phyloP scores from a whole-genome alignment of 1,140 invertebrate genomes.

The Marisa cornuarietis region DNA sequence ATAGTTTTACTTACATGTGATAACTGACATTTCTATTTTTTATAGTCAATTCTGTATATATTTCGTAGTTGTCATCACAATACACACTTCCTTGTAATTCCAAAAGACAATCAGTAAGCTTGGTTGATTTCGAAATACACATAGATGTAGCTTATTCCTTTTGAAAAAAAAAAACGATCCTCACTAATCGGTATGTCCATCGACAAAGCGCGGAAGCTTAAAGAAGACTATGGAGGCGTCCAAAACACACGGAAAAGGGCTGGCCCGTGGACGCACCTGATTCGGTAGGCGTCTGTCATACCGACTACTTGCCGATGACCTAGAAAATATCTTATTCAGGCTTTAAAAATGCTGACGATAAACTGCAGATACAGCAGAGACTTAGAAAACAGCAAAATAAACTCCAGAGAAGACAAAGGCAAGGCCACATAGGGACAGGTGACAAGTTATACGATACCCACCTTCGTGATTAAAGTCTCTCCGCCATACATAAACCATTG shows the following conservation, averaged over 20 bases:
- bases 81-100: too few species aligned
- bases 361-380: neutral
- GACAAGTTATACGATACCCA: constrained; percentile 13
- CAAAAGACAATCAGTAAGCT: too few species aligned
- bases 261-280: constrained; percentile 10
- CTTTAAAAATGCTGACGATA: neutral
- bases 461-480: constrained; percentile 15
- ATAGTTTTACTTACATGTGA: too few species aligned
- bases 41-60: too few species aligned
- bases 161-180: neutral
- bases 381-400: neutral
- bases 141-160: neutral
- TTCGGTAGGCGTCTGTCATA: neutral
- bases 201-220: neutral
- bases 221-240: constrained; percentile 14
- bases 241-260: constrained; percentile 17
- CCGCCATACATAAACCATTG: constrained; percentile 13
- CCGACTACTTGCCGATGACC: neutral
- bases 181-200: neutral
- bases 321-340: neutral
- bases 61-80: too few species aligned
- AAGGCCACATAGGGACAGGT: constrained; percentile 1
- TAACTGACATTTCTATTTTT: too few species aligned
- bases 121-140: too few species aligned
- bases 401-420: neutral